Evolutionary conservation across 2,797 vertebrate genomes (phyloP).

Genomic region (Mormyrops attenuatus): DNA sequence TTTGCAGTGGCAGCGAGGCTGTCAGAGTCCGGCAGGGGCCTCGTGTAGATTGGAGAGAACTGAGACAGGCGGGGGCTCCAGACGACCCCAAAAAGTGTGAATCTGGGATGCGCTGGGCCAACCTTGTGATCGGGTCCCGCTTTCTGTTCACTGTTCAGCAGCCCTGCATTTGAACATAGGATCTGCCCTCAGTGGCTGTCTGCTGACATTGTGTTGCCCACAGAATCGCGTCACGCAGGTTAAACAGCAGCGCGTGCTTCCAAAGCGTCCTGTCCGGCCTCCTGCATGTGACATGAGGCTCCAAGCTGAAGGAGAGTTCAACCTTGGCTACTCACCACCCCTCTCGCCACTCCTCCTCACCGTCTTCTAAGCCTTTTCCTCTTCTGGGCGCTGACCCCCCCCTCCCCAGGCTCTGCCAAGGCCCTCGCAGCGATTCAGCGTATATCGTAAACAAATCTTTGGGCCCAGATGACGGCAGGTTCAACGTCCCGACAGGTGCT

Average conservation of each 20-base stretch:
- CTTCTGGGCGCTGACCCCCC: neutral
- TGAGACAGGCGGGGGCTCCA: constrained; percentile 22
- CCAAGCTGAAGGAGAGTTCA: neutral
- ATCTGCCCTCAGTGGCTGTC: neutral
- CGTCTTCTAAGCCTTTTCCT: neutral
- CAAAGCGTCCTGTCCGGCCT: neutral
- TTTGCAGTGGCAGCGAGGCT: constrained; percentile 1
- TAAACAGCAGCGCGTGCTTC: neutral
- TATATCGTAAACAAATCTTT: neutral
- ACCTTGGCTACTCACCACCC: neutral
- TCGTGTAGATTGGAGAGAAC: constrained; percentile 32
- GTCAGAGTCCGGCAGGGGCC: constrained; percentile 21
- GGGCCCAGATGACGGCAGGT: neutral
- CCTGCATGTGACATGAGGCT: neutral
- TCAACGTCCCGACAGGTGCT: neutral
- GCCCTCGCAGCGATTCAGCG: neutral
- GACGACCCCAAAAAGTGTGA: neutral
- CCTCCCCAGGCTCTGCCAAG: neutral
- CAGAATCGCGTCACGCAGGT: neutral
- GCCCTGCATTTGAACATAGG: neutral
- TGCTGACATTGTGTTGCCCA: neutral
- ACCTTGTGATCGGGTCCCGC: neutral
- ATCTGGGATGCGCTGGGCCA: neutral
- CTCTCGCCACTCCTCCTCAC: neutral
- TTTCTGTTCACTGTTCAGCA: neutral